phyloP scores from a whole-genome alignment of 1,140 invertebrate species.

The Drosophila nannoptera region DNA sequence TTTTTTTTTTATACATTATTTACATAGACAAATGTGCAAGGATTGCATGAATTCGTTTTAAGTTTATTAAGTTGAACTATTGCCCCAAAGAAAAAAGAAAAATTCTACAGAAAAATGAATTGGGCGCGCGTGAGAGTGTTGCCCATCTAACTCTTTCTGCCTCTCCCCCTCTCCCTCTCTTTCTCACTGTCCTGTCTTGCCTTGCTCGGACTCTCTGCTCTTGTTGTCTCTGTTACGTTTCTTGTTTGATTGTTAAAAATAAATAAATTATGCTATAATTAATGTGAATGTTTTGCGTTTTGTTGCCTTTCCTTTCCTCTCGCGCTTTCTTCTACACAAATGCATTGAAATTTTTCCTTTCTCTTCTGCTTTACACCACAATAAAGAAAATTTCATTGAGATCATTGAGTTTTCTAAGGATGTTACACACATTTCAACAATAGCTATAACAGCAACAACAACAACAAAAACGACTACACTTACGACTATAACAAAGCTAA shows the following conservation, averaged over 20 bases:
- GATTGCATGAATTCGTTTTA: constrained; percentile 2
- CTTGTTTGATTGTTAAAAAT: constrained; percentile 29
- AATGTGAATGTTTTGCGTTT: constrained; percentile 68
- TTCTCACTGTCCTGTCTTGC: neutral
- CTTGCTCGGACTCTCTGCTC: neutral
- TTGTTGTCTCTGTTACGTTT: constrained; percentile 9
- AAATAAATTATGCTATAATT: constrained; percentile 59
- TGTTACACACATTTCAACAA: constrained; percentile 53
- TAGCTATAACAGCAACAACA: constrained; percentile 26
- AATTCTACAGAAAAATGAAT: neutral
- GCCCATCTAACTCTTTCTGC: constrained; percentile 10
- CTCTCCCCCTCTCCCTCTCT: too few relatives aligned
- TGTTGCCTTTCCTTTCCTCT: constrained; percentile 21
- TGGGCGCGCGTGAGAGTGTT: constrained; percentile 58
- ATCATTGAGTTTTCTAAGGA: constrained; percentile 73
- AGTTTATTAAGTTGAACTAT: constrained; percentile 48
- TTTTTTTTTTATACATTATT: constrained; percentile 8
- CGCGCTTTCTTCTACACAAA: constrained; percentile 36
- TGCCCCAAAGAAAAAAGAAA: constrained; percentile 32
- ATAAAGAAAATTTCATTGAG: constrained; percentile 75
- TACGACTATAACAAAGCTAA: constrained; percentile 15
- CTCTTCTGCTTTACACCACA: constrained; percentile 47
- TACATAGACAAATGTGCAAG: constrained; percentile 4
- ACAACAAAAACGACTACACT: constrained; percentile 14
- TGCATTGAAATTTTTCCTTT: constrained; percentile 44